Evolutionary conservation across 2,888 invertebrate species (phyloP).

Genomic region (Dynastes tityus): DNA sequence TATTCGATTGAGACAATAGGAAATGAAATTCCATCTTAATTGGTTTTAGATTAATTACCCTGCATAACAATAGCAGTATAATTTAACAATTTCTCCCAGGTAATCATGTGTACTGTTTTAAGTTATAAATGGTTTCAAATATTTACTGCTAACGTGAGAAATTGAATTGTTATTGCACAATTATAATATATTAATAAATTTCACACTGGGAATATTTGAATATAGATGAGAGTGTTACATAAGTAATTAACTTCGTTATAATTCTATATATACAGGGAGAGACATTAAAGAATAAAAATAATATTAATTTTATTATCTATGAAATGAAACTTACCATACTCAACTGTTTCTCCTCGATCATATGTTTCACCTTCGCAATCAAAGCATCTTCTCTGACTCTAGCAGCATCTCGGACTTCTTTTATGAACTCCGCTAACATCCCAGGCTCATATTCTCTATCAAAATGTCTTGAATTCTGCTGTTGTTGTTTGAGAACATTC

Average conservation of each 20-base stretch:
- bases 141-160: slow-evolving; percentile 36
- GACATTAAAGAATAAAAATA: not conserved
- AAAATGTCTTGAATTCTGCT: slow-evolving; percentile 63
- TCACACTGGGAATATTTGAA: not conserved
- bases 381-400: slow-evolving; percentile 83
- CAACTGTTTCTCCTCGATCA: slow-evolving; percentile 75
- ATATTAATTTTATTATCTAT: not conserved
- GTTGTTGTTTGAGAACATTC: slow-evolving; percentile 68
- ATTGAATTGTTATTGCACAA: slow-evolving; percentile 32
- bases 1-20: slow-evolving; percentile 6
- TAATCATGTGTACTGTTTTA: too few species aligned
- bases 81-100: not conserved
- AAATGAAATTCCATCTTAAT: not conserved
- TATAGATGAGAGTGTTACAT: too few species aligned
- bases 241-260: too few species aligned
- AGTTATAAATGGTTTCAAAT: not conserved
- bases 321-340: slow-evolving; percentile 64
- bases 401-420: slow-evolving; percentile 83
- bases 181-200: slow-evolving; percentile 17
- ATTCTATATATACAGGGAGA: too few species aligned
- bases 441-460: slow-evolving; percentile 78
- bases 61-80: not conserved
- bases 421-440: slow-evolving; percentile 81
- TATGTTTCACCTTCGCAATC: slow-evolving; percentile 74
- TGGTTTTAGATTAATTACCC: not conserved